Base-by-base conservation (phyloP, 2,888 invertebrate species). In the Eucriotettix oculatus region DNA sequence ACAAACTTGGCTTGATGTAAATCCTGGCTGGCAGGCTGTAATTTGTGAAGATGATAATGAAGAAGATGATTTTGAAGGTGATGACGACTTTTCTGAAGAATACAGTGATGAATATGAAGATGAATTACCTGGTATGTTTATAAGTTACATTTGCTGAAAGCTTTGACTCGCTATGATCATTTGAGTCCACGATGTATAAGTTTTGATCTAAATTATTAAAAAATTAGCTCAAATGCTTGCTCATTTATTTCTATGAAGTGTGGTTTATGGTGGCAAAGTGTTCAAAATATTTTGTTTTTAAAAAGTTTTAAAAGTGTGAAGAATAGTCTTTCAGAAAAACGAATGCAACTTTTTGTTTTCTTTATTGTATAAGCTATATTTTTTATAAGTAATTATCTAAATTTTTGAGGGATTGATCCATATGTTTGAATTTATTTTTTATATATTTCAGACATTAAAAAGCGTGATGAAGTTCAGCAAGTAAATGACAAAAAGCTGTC, bases 11-110 rank as follows among this genome's bases (percentile, higher is more conserved):
- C 66, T 68, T 29, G 74, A 74, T 16, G 68, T 71, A 58, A 74
- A 78, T 68, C 76, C 76, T 9, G 81, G 79, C 66, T 80, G 73
- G 72, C 78, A 77, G 65, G 73, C 73, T 9, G 75, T 76, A 9
- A 75, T 77, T 0, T 67, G 74, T 40, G 76, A 76, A 60, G 75
- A 74, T 58, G 74, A 71, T 42, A 66, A 66, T 10, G 73, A 74
- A 55, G 72, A 74, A 52, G 72, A 69, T 59, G 72, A 71, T 17
- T 29, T 29, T 29, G 29, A 29, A 29, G 29, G 29, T 29, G 65
- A 69, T 40, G 61, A 60, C n/a, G 64, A 60, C 48, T 61, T 63
- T 52, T 57, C 60, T 54, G 58, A 63, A 58, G 60, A 59, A 7
- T 57, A 58, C 54, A 56, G 53, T 57, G 61, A 62, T 52, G 61